phyloP scores from a whole-genome alignment of 2,113 vertebrate genomes.

The Trematocara stigmaticum region DNA sequence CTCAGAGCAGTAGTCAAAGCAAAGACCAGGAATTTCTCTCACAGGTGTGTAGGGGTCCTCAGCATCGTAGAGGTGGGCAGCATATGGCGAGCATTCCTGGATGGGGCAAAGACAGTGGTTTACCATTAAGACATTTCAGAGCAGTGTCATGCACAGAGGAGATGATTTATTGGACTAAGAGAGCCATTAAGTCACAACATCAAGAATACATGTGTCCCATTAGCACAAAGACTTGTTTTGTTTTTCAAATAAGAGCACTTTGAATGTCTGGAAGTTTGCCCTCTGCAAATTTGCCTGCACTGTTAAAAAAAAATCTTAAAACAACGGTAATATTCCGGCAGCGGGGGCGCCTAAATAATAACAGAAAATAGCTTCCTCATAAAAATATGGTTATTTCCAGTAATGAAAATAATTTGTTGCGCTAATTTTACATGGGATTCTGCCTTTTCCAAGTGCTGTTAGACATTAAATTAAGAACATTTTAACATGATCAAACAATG shows the following conservation, averaged over 20 bases:
- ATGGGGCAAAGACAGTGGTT: background rate
- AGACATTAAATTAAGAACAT: too few species aligned
- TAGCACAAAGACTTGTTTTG: background rate
- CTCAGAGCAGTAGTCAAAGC: constrained; percentile 74
- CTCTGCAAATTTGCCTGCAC: background rate
- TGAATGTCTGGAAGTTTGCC: background rate
- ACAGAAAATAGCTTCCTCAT: too few species aligned
- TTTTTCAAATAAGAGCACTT: background rate
- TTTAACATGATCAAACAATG: too few species aligned
- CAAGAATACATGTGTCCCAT: background rate
- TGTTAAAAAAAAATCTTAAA: too few species aligned
- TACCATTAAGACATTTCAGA: background rate
- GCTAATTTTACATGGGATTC: too few species aligned
- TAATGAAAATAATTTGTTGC: too few species aligned
- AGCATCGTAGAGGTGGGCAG: constrained; percentile 80
- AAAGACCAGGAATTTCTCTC: constrained; percentile 78
- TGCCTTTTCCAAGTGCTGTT: too few species aligned
- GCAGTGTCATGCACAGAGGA: background rate
- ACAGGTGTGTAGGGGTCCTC: constrained; percentile 77
- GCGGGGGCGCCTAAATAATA: too few species aligned
- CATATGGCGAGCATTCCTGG: constrained; percentile 84
- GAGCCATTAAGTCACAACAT: background rate
- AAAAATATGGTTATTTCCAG: too few species aligned
- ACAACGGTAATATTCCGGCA: too few species aligned
- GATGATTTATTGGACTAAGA: background rate